Percentiles rank a stretch among this genome's conserved stretches.
These are phyloP conservation scores for Microtus richardsoni DNA, from an alignment of 2,113 vertebrate species.

Conservation along the genomic window DNA sequence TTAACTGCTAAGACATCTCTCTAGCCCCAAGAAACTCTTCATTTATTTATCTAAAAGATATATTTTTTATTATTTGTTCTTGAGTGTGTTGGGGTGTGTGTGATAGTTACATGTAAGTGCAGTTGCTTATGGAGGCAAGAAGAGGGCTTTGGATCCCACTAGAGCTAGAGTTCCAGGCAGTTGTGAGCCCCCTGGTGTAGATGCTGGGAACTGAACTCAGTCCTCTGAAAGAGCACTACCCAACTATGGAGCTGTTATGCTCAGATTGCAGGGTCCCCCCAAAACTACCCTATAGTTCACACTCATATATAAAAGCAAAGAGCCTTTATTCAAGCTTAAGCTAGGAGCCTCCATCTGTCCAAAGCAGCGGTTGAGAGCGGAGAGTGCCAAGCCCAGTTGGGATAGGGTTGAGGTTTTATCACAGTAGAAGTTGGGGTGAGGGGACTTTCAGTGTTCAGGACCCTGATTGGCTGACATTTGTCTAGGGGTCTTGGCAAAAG, in stretches of 20 bases:
- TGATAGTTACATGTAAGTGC: accelerated
- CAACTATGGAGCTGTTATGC: neutral
- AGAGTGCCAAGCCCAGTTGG: too few species aligned
- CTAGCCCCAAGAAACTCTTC: neutral
- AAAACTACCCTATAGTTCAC: too few species aligned
- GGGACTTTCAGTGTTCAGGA: too few species aligned
- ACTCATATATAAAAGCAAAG: too few species aligned
- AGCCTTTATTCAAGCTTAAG: too few species aligned
- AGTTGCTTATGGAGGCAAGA: neutral
- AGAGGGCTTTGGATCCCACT: neutral
- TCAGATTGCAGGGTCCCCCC: too few species aligned
- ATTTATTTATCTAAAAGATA: neutral
- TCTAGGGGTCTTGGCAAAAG: too few species aligned
- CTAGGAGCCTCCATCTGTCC: too few species aligned
- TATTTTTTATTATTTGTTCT: neutral
- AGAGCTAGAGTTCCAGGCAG: neutral
- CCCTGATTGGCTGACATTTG: too few species aligned
- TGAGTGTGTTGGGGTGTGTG: neutral
- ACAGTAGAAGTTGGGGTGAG: too few species aligned
- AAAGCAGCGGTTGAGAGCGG: too few species aligned
- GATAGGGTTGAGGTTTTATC: too few species aligned
- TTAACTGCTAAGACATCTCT: neutral
- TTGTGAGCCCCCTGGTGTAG: neutral
- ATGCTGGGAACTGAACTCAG: neutral
- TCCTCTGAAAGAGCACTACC: neutral